Evolutionary conservation across 2,888 invertebrate species (phyloP).

Genomic region (Limulus polyphemus): DNA sequence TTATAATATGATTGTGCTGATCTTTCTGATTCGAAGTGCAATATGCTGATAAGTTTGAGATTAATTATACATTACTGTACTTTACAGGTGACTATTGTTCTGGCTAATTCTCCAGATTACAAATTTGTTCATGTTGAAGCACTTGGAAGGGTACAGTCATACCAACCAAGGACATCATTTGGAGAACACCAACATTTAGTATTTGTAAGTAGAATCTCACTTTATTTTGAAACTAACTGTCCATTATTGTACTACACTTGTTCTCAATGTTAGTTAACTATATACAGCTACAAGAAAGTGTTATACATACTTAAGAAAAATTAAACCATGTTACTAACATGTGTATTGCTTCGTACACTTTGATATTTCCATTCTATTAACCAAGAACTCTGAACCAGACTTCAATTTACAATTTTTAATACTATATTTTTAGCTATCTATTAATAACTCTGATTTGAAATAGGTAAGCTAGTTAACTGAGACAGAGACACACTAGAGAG

Average conservation of each 20-base stretch:
- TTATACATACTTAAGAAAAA: not conserved
- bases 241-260: not conserved
- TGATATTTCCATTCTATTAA: constrained; percentile 21
- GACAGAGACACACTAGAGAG: no score
- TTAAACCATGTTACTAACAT: no score
- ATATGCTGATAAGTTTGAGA: no score
- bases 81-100: constrained; percentile 62
- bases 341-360: no score
- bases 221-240: not conserved
- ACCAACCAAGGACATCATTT: constrained; percentile 75
- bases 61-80: not conserved
- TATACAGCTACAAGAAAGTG: not conserved
- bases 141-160: constrained; percentile 66
- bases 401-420: not conserved
- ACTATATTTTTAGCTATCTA: not conserved
- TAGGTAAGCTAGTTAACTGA: no score
- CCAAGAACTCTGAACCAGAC: no score
- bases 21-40: no score
- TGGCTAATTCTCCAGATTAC: constrained; percentile 69
- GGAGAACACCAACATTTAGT: constrained; percentile 93
- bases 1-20: no score
- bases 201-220: constrained; percentile 45
- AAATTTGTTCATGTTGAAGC: constrained; percentile 62
- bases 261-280: not conserved
- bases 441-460: not conserved